phyloP scores from a whole-genome alignment of 2,797 vertebrate genomes.

The Manis crassicaudata region DNA sequence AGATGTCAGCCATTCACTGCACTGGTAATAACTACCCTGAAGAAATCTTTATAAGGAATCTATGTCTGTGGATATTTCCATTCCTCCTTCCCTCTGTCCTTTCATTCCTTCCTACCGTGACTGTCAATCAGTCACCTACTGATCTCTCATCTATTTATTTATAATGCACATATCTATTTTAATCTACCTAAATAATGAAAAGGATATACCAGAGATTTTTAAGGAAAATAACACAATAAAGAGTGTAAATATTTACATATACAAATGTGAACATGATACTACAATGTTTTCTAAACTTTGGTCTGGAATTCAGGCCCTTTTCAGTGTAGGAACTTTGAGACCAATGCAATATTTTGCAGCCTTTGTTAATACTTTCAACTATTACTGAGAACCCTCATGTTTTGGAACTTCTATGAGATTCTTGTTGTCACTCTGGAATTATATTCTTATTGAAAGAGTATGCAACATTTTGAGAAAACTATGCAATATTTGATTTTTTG shows the following conservation, averaged over 20 bases:
- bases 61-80: accelerated
- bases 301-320: not conserved
- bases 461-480: not conserved
- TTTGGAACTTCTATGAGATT: not conserved
- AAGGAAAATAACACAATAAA: not conserved
- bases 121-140: not conserved
- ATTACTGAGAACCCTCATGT: not conserved
- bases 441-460: not conserved
- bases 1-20: slow-evolving; percentile 74
- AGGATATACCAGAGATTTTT: not conserved
- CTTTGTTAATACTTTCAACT: slow-evolving; percentile 12
- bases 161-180: not conserved
- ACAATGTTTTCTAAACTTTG: not conserved
- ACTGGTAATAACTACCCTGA: not conserved
- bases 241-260: not conserved
- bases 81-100: not conserved
- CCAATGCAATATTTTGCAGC: not conserved
- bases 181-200: slow-evolving; percentile 22
- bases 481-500: not conserved
- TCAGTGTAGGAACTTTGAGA: not conserved
- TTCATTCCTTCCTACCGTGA: not conserved
- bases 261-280: not conserved
- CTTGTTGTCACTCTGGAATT: not conserved
- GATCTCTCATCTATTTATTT: not conserved
- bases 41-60: not conserved